A percentile compares a stretch with the other conserved stretches of the same genome.
These are phyloP conservation scores for Hemitrygon akajei DNA, from an alignment of 2,797 vertebrate species.

Conservation along the genomic window DNA sequence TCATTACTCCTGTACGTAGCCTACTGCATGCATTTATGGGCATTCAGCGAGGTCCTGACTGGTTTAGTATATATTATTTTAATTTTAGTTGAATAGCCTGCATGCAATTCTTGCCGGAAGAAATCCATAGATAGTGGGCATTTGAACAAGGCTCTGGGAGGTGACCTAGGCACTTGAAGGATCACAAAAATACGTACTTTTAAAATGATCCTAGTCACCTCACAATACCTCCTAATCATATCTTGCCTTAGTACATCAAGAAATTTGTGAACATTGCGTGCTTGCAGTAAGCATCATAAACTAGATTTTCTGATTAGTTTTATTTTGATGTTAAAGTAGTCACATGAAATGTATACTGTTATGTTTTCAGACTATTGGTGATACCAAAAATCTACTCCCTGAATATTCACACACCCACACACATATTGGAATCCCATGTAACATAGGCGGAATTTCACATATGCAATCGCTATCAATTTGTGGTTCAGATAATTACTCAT, in stretches of 20 bases:
- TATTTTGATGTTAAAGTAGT: neutral
- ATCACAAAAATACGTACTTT: no score
- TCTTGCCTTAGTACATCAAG: no score
- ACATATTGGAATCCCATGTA: neutral
- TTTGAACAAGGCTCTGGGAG: neutral
- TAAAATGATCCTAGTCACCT: no score
- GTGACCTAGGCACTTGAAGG: no score
- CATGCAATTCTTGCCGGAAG: neutral
- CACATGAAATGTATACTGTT: neutral
- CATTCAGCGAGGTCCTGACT: neutral
- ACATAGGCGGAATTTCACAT: neutral
- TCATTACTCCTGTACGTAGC: neutral
- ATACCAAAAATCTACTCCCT: neutral
- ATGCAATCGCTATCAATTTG: neutral
- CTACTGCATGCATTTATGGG: neutral
- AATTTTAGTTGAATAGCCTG: neutral
- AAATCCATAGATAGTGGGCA: neutral
- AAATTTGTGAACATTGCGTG: no score
- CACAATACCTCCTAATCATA: no score
- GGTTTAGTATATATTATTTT: no score
- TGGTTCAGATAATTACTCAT: neutral
- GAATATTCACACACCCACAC: neutral
- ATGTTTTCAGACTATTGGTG: neutral
- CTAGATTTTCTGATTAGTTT: neutral
- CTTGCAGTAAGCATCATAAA: neutral